Evolutionary conservation across 2,888 invertebrate species (phyloP).

Genomic region (Acleris cristana): DNA sequence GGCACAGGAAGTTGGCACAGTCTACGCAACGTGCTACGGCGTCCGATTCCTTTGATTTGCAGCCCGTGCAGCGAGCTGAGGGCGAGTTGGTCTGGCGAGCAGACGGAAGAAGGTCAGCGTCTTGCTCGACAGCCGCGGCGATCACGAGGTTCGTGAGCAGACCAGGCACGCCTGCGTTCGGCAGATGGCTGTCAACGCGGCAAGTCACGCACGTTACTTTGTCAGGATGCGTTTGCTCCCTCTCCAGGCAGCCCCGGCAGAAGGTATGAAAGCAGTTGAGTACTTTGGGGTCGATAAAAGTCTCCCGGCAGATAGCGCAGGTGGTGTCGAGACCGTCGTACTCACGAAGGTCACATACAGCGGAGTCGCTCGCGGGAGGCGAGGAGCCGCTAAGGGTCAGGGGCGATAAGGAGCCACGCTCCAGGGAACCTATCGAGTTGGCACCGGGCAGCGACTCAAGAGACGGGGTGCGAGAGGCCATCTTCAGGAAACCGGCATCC

Average conservation of each 20-base stretch:
- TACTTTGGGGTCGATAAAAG: conserved; percentile 89
- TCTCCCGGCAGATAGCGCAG: conserved; percentile 90
- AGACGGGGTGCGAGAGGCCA: conserved; percentile 97
- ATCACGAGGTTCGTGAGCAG: conserved; percentile 87
- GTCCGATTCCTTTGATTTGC: conserved; percentile 97
- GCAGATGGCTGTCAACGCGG: conserved; percentile 81
- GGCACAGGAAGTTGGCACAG: conserved; percentile 97
- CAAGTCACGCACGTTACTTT: conserved; percentile 90
- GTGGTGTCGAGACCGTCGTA: conserved; percentile 85
- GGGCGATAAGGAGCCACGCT: conserved; percentile 92
- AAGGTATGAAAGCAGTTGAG: conserved; percentile 93
- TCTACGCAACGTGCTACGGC: conserved; percentile 98
- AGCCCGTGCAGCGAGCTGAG: conserved; percentile 94
- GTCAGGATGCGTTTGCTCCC: conserved; percentile 86
- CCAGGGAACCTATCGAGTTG: conserved; percentile 95
- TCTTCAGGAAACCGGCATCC: conserved; percentile 95
- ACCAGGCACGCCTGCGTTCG: conserved; percentile 85
- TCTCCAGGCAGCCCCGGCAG: conserved; percentile 92
- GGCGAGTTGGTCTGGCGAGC: conserved; percentile 76
- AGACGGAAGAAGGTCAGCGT: conserved; percentile 77
- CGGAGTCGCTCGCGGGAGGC: conserved; percentile 93
- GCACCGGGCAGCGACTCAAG: conserved; percentile 96
- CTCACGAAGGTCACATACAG: conserved; percentile 89
- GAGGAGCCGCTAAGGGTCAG: conserved; percentile 94
- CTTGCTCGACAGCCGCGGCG: conserved; percentile 82